Conservation (phyloP, 2,888 invertebrate species). For the Ctenicera cuprea region DNA sequence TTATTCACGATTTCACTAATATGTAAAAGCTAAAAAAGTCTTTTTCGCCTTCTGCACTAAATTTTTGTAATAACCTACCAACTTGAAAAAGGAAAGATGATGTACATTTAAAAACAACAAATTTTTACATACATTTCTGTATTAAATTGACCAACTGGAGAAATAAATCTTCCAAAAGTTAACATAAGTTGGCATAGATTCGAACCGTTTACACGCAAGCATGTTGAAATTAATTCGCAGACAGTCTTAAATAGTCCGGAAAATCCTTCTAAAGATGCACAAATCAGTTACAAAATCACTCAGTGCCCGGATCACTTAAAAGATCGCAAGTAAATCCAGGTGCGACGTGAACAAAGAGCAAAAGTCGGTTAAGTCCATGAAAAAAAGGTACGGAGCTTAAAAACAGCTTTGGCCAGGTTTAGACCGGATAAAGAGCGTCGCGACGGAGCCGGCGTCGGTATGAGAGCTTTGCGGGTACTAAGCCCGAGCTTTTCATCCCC, state of each 20-base stretch:
- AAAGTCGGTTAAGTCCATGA: constrained; percentile 72
- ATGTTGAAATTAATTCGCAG: constrained; percentile 40
- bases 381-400: constrained; percentile 72
- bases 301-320: constrained; percentile 67
- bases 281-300: constrained; percentile 71
- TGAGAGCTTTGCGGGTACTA: constrained; percentile 72
- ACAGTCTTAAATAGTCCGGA: constrained; percentile 41
- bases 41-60: too few relatives aligned
- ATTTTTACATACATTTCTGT: background rate
- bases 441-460: constrained; percentile 72
- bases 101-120: background rate
- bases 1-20: too few relatives aligned
- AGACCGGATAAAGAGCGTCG: constrained; percentile 73
- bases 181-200: background rate
- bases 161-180: background rate
- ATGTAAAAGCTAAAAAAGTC: too few relatives aligned
- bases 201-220: constrained; percentile 9
- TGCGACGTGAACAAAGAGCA: constrained; percentile 71
- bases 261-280: constrained; percentile 63
- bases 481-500: constrained; percentile 68
- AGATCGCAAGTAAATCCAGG: constrained; percentile 71
- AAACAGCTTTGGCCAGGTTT: constrained; percentile 72
- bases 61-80: too few relatives aligned
- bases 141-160: background rate
- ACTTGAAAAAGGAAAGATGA: too few relatives aligned